Percentiles rank a stretch among this genome's conserved stretches.
These are phyloP conservation scores for Actinia tenebrosa DNA, from an alignment of 64 coral and sea anemone genomes.

Conservation along the genomic window DNA sequence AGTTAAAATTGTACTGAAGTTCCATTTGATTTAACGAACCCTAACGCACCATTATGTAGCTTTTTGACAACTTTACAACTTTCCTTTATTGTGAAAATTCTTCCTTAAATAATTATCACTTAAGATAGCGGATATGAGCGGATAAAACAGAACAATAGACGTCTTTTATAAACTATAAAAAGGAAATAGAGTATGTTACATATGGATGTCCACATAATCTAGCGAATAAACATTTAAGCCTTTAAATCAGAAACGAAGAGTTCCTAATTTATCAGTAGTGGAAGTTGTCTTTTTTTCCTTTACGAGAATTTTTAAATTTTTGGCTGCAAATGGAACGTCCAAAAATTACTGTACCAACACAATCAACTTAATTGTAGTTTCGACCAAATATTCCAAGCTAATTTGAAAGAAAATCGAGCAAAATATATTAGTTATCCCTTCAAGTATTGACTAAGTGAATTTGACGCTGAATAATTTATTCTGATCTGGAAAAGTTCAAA, in stretches of 20 bases:
- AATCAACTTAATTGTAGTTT: neutral
- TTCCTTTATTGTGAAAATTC: neutral
- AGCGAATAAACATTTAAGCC: neutral
- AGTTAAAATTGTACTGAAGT: neutral
- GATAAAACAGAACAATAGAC: neutral
- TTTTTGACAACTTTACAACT: constrained; percentile 13
- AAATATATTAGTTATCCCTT: constrained; percentile 5
- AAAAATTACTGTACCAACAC: neutral
- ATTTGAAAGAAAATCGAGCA: neutral
- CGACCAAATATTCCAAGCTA: neutral
- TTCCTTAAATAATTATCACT: constrained; percentile 20
- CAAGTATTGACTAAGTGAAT: neutral
- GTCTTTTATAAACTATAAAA: neutral
- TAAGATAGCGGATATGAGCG: constrained; percentile 9
- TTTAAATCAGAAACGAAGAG: constrained; percentile 2
- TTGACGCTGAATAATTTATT: constrained; percentile 1
- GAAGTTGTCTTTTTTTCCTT: neutral
- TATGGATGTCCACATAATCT: neutral
- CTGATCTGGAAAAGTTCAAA: neutral
- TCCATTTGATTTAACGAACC: neutral
- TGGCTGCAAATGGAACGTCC: neutral
- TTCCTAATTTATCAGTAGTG: neutral
- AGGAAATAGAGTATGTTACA: neutral
- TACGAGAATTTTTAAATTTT: neutral
- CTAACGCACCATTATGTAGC: neutral